Evolutionary conservation across 2,797 vertebrate genomes (phyloP).

Genomic region (Trichosurus vulpecula): DNA sequence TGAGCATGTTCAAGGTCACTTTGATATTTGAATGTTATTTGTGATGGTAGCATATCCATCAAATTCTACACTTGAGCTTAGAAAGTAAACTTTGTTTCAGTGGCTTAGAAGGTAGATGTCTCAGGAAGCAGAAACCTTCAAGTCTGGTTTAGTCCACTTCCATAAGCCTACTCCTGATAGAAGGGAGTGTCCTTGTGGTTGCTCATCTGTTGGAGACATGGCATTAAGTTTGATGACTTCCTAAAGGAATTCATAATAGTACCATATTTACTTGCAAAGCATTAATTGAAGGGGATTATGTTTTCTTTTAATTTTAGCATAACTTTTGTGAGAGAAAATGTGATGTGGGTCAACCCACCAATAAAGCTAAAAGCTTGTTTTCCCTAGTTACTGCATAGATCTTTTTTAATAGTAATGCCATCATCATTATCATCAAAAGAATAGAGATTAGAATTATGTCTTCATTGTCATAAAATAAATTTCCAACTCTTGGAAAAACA

Average conservation of each 20-base stretch:
- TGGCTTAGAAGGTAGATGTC: not conserved
- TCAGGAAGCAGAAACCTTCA: not conserved
- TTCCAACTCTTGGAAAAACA: constrained; percentile 57
- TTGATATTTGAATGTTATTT: constrained; percentile 24
- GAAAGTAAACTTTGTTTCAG: constrained; percentile 26
- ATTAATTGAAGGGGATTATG: not conserved
- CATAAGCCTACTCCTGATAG: not conserved
- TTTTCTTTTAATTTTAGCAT: constrained; percentile 51
- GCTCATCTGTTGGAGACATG: constrained; percentile 17
- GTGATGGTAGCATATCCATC: not conserved
- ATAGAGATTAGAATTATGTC: constrained; percentile 49
- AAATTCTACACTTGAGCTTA: constrained; percentile 33
- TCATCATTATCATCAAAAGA: not conserved
- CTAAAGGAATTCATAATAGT: constrained; percentile 18
- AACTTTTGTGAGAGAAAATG: constrained; percentile 49
- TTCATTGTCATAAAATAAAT: constrained; percentile 54
- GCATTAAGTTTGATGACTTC: constrained; percentile 23
- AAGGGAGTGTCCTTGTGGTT: not conserved
- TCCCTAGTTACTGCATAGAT: constrained; percentile 40
- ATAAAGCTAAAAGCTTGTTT: constrained; percentile 19
- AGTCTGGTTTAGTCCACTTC: not conserved
- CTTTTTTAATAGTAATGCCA: constrained; percentile 10
- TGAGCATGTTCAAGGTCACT: not conserved
- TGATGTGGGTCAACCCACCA: constrained; percentile 14
- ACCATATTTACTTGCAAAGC: not conserved